phyloP scores from a whole-genome alignment of 2,113 vertebrate genomes.

The Anguilla rostrata region DNA sequence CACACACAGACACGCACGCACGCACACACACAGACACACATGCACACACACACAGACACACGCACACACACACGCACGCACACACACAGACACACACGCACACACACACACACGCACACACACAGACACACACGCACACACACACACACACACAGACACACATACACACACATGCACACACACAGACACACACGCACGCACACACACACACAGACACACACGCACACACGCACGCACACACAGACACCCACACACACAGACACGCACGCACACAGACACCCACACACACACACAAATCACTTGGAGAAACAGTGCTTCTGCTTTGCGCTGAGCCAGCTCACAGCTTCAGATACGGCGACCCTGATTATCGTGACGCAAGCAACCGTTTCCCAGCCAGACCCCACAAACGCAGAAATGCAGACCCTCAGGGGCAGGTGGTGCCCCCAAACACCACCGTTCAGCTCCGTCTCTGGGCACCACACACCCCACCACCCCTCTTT shows the following conservation, averaged over 20 bases:
- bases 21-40: too few relatives aligned
- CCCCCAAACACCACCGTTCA: background rate
- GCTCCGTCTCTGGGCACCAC: constrained; percentile 4
- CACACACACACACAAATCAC: background rate
- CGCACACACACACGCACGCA: too few relatives aligned
- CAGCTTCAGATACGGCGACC: background rate
- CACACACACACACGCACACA: too few relatives aligned
- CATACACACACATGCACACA: background rate
- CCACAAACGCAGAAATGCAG: background rate
- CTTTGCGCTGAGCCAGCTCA: background rate
- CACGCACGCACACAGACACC: background rate
- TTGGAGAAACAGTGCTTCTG: background rate
- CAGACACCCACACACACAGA: too few relatives aligned
- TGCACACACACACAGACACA: background rate
- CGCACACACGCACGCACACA: background rate
- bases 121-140: background rate
- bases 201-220: background rate
- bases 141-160: background rate
- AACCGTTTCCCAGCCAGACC: too few relatives aligned
- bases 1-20: too few relatives aligned
- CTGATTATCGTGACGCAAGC: background rate
- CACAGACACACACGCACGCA: background rate
- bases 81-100: background rate
- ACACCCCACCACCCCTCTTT: background rate
- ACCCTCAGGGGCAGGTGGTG: background rate